Base-by-base conservation (phyloP, 2,888 invertebrate genomes). In the Cephalotes varians region DNA sequence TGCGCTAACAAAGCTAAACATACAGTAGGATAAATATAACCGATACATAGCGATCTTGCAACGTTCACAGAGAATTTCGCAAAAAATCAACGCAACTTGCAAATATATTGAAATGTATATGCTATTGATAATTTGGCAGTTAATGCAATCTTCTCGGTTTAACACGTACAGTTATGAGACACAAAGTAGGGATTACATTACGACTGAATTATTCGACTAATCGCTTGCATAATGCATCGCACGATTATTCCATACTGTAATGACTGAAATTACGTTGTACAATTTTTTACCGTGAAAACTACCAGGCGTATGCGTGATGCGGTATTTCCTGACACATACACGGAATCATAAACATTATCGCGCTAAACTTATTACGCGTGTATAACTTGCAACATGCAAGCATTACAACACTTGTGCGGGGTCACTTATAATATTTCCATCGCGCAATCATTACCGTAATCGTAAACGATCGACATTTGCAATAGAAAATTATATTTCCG, bases 391-490 rank as follows among this genome's bases (percentile, higher is more conserved):
- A 25, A 25, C 64, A 40, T 21, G 40, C 40, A 65, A 28, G 65
- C 12, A 67, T 64, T 64, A 25, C 76, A 44, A 7, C 34, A 69
- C 31, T 28, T 10, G 25, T 21, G 18, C 9, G 28, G 40, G 51
- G 15, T 44, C 77, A 67, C 64, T 54, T 25, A n/a, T 77, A 40
- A 67, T 54, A 56, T 65, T 62, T 62, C 21, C 49, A 60, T 15
- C 49, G 71, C 60, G 21, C 73, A 73, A 81, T 82, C 73, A 86
- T 67, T 51, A 51, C 58, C 10, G 56, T 73, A 73, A 62, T 72
- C 67, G 64, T 65, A 84, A 84, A 12, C 44, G 37, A 65, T 62
- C 51, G 74, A 12, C 44, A n/a, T 4, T 54, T 28, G 25, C 49
- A 25, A 2, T 6, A n/a, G n/a, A 31, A 56, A 56, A 77, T 67